Evolutionary conservation across 2,113 vertebrate species (phyloP).

Genomic region (Upupa epops): DNA sequence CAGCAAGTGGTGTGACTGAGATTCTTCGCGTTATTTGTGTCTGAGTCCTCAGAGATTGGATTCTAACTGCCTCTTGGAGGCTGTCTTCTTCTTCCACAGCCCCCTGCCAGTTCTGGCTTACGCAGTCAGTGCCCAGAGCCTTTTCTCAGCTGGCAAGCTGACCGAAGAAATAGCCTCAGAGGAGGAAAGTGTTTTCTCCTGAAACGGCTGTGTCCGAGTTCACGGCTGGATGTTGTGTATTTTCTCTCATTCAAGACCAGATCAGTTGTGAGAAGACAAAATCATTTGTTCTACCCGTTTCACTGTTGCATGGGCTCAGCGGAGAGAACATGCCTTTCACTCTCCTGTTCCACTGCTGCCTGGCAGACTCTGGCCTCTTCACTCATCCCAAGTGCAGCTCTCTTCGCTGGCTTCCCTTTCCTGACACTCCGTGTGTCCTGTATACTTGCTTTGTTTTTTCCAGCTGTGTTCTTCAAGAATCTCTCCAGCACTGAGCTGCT

Average conservation of each 20-base stretch:
- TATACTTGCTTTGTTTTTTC: neutral
- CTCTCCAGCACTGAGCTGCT: neutral
- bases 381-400: neutral
- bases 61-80: neutral
- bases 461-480: neutral
- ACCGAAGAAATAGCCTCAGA: neutral
- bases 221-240: neutral
- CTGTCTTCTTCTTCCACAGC: neutral
- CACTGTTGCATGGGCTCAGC: neutral
- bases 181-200: neutral
- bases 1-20: neutral
- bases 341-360: neutral
- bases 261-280: slow-evolving; percentile 2
- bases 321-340: neutral
- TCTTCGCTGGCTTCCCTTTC: neutral
- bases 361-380: neutral
- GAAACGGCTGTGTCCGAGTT: neutral
- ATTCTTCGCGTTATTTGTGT: neutral
- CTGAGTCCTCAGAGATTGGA: neutral
- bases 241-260: slow-evolving; percentile 1
- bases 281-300: neutral
- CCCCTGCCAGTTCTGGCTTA: neutral
- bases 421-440: neutral
- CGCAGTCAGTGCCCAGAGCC: neutral
- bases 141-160: neutral